Evolutionary conservation across 2,888 invertebrate species (phyloP).

Genomic region (Notocelia uddmanniana): DNA sequence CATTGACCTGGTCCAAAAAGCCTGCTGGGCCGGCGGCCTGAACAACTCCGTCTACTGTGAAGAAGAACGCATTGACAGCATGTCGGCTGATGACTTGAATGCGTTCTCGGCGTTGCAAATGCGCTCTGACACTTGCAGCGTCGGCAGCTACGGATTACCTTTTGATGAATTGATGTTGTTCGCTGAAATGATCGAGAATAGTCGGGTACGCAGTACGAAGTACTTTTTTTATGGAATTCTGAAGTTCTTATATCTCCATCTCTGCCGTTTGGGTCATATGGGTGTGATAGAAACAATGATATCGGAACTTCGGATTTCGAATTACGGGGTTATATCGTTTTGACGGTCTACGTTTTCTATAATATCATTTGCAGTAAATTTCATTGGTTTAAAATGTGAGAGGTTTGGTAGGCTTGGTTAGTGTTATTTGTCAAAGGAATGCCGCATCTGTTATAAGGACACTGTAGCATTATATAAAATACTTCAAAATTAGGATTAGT

Average conservation of each 20-base stretch:
- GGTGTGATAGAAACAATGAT: too few relatives aligned
- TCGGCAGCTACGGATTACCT: conserved; percentile 69
- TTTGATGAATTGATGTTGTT: conserved; percentile 71
- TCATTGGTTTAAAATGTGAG: background rate
- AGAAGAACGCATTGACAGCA: conserved; percentile 59
- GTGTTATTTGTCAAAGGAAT: background rate
- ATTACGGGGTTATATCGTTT: background rate
- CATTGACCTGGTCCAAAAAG: conserved; percentile 70
- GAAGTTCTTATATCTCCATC: too few relatives aligned
- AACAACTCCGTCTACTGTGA: conserved; percentile 71
- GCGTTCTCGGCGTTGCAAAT: conserved; percentile 58
- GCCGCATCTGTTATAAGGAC: too few relatives aligned
- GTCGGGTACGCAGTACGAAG: conserved; percentile 47
- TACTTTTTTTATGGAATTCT: background rate
- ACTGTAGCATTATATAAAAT: too few relatives aligned
- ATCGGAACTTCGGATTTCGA: too few relatives aligned
- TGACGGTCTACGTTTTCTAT: conserved; percentile 1
- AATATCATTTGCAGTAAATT: conserved; percentile 12
- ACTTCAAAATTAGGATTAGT: background rate
- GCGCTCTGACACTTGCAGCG: conserved; percentile 61
- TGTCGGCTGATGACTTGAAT: conserved; percentile 56
- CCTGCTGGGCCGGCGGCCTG: conserved; percentile 69
- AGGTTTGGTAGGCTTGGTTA: background rate
- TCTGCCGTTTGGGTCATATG: too few relatives aligned
- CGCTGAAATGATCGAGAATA: conserved; percentile 62